Percentiles rank a stretch among this genome's conserved stretches.
phyloP scores from a whole-genome alignment of 2,113 vertebrate genomes.

The Rhinoderma darwinii region DNA sequence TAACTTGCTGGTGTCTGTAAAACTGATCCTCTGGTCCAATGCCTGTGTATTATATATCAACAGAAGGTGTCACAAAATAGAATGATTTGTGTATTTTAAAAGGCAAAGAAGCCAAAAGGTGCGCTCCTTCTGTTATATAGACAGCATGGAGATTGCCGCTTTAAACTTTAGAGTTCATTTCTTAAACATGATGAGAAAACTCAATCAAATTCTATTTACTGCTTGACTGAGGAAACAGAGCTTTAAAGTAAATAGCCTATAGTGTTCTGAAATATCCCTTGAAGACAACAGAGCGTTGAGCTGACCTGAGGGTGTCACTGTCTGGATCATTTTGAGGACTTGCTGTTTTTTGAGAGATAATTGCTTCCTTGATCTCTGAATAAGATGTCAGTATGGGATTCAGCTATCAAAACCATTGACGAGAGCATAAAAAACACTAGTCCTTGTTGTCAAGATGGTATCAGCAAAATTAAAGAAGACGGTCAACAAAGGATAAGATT shows the following conservation, averaged over 20 bases:
- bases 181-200: constrained; percentile 38
- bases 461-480: constrained; percentile 10
- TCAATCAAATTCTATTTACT: constrained; percentile 44
- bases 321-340: constrained; percentile 44
- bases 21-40: background rate
- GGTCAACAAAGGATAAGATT: constrained; percentile 17
- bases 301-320: constrained; percentile 45
- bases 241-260: constrained; percentile 39
- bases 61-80: background rate
- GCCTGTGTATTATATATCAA: background rate
- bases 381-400: constrained; percentile 54
- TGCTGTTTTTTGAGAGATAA: constrained; percentile 41
- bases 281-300: constrained; percentile 21
- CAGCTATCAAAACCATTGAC: constrained; percentile 22
- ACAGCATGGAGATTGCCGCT: background rate
- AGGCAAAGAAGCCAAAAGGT: background rate
- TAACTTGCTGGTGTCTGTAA: background rate
- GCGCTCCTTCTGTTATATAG: background rate
- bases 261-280: constrained; percentile 45
- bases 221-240: constrained; percentile 35
- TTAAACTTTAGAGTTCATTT: constrained; percentile 30
- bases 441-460: constrained; percentile 8
- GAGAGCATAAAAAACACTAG: background rate
- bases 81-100: constrained; percentile 21
- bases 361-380: constrained; percentile 57